phyloP scores from a whole-genome alignment of 2,888 invertebrate genomes.

The Cremastinae sp. region DNA sequence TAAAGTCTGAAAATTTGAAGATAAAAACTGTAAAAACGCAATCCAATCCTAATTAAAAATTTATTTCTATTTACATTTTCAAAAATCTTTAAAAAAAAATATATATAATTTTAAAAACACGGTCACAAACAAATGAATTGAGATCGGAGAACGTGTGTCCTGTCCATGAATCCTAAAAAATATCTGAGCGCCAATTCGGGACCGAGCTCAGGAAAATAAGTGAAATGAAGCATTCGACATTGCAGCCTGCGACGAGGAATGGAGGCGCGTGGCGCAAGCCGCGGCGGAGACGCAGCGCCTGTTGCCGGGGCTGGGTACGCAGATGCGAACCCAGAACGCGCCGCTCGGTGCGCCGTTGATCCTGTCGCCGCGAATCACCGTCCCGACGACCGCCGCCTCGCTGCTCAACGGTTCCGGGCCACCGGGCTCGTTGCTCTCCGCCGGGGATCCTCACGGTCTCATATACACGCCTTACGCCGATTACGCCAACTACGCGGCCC shows the following conservation, averaged over 20 bases:
- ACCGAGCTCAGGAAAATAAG: constrained; percentile 72
- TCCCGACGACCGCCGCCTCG: constrained; percentile 88
- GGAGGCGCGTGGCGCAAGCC: constrained; percentile 91
- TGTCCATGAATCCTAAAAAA: too few species aligned
- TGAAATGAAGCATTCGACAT: constrained; percentile 80
- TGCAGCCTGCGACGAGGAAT: constrained; percentile 91
- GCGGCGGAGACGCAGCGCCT: constrained; percentile 91
- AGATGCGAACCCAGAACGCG: constrained; percentile 85
- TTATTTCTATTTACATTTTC: too few species aligned
- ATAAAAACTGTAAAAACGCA: too few species aligned
- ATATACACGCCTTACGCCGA: constrained; percentile 95
- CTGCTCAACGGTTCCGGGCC: constrained; percentile 84
- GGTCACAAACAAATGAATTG: too few species aligned
- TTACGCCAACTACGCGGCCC: constrained; percentile 94
- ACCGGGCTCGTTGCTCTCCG: constrained; percentile 85
- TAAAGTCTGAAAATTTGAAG: too few species aligned
- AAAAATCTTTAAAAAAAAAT: too few species aligned
- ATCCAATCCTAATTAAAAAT: too few species aligned
- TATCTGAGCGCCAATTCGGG: neutral
- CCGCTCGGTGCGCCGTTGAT: constrained; percentile 96
- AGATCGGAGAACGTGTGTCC: too few species aligned
- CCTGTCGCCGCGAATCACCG: constrained; percentile 93
- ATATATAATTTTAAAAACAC: too few species aligned
- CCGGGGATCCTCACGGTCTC: constrained; percentile 89
- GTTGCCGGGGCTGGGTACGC: constrained; percentile 85